Base-by-base conservation (phyloP, 2,888 invertebrate species). In the Mythimna albipuncta region DNA sequence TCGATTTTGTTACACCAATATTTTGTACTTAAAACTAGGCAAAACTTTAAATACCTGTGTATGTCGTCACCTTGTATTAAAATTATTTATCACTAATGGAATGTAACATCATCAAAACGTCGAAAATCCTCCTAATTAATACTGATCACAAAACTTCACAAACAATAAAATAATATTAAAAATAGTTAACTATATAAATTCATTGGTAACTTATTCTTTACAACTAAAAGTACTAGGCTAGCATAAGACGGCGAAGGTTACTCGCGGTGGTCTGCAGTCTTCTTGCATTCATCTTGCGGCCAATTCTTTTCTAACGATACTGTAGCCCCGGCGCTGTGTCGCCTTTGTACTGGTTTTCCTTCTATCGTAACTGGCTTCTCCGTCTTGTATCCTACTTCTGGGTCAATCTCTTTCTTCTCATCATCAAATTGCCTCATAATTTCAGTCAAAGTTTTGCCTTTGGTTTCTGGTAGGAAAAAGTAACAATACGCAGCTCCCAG, bases 391-490 rank as follows among this genome's bases (percentile, higher is more conserved):
- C 94, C 95, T 2, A 86, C 81, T 84, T 95, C 95, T 3, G 96
- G 94, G 54, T 94, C 94, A 41, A 80, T 72, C 0, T 93, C 92
- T 70, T 92, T 93, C 86, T 93, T 94, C 32, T 94, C 94, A 6
- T 94, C 95, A 65, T 97, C 97, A 78, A 97, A 97, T 75, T 95
- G 95, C 75, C 93, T 96, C 94, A 98, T 98, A 19, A 98, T 98
- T 87, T 98, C 97, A 64, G 96, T 96, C 77, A 98, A 91, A 63
- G 97, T 97, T 84, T 97, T 97, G 16, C 97, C 97, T 85, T 97
- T 97, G 0, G 98, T 98, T 91, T 98, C 98, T 4, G 98, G 97
- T 2, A 98, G 91, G 84, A 97, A 96, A 1, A 97, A 91, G 50
- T 96, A 91, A 54, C 97, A 97, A 86, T 97, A 98, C 0, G 97